A percentile compares a stretch with the other conserved stretches of the same genome.
Conservation (phyloP, 2,797 vertebrate species). For the Pantherophis alleghaniensis region DNA sequence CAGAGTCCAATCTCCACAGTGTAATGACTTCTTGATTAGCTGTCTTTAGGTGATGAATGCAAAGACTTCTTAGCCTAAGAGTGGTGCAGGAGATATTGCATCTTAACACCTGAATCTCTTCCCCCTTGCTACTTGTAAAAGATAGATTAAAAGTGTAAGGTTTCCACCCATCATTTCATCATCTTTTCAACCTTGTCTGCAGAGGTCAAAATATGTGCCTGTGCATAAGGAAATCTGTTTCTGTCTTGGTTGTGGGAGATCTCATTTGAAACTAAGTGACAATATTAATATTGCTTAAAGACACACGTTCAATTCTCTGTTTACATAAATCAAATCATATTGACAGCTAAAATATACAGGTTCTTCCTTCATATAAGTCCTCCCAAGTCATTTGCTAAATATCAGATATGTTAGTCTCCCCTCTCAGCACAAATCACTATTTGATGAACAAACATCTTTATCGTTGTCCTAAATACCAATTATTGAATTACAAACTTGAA, state of each 20-base stretch:
- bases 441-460: conserved; percentile 65
- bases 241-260: conserved; percentile 16
- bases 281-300: conserved; percentile 59
- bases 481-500: conserved; percentile 72
- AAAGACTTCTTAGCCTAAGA: conserved; percentile 43
- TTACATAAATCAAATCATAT: conserved; percentile 60
- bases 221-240: conserved; percentile 35
- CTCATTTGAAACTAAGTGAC: conserved; percentile 37
- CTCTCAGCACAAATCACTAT: conserved; percentile 63
- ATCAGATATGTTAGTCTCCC: conserved; percentile 72
- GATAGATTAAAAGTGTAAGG: background rate
- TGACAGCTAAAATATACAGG: conserved; percentile 53
- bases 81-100: conserved; percentile 24
- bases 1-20: conserved; percentile 46
- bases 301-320: conserved; percentile 48
- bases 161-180: conserved; percentile 18
- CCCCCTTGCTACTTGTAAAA: conserved; percentile 30
- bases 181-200: conserved; percentile 27
- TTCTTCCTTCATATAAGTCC: conserved; percentile 65
- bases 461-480: conserved; percentile 48
- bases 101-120: background rate
- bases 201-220: conserved; percentile 14
- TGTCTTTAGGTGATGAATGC: conserved; percentile 59
- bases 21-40: conserved; percentile 58
- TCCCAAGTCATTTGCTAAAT: conserved; percentile 66